Evolutionary conservation across 2,888 invertebrate genomes (phyloP), one percentile per base, ranked within the genome.

Genomic region (Parnassius orleans): DNA sequence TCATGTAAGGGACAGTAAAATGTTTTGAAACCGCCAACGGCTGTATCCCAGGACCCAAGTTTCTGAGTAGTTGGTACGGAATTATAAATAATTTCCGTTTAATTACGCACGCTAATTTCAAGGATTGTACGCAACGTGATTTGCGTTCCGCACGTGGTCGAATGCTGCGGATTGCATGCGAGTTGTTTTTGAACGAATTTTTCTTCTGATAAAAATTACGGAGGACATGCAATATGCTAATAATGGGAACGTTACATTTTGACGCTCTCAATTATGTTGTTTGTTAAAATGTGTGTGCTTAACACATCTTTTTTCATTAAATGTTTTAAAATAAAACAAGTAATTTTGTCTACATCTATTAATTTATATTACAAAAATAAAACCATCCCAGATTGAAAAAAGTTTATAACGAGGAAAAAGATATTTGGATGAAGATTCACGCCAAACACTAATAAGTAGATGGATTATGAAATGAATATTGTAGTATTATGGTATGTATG

Each of bases 1-100:
- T 56, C 51, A 54, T 41, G 48, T 3, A 62, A 43, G 57, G 54
- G 54, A 63, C 62, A 58, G 52, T 42, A 10, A 53, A 46, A 56
- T 46, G 44, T 62, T 62, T 62, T 44, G 57, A 57, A 62, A 62
- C 24, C 50, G 59, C 63, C 63, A 5, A 44, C 42, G 59, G 63
- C 63, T 59, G 47, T 63, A 53, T 63, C 63, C 63, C 63, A 63
- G 55, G 55, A 41, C 59, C 46, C 52, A 42, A n/a, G 46, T 53
- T 59, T 59, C 53, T 12, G 52, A 51, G 56, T 66, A 59, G 57
- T 59, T 57, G 60, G 52, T 61, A 51, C 61, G 44, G 61, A 68
- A 67, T 68, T 65, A 59, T 63, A 63, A 65, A 62, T 65, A 64
- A 66, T 65, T 68, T 65, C 58, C 56, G 53, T 53, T 61, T 67